A percentile compares a stretch with the other conserved stretches of the same genome.
These are phyloP conservation scores for Limnodromus scolopaceus DNA, from an alignment of 2,797 vertebrate species.

Conservation along the genomic window DNA sequence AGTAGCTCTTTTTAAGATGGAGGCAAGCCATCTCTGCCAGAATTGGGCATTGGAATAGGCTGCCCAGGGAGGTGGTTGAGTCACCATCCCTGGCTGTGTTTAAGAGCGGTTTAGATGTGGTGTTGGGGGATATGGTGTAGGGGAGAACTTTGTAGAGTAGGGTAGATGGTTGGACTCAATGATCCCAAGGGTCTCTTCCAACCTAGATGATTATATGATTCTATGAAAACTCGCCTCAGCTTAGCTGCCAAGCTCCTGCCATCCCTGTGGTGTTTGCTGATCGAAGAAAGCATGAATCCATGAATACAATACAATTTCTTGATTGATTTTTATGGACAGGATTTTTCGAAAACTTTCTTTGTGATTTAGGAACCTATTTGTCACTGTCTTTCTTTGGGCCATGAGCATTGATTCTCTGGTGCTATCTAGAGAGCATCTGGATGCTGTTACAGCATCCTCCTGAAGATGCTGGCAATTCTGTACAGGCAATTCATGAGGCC, in stretches of 20 bases:
- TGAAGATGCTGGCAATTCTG: not conserved
- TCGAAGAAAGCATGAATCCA: not conserved
- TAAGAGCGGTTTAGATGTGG: too few species aligned
- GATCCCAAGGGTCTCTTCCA: too few species aligned
- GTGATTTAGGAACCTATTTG: not conserved
- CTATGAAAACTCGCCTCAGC: not conserved
- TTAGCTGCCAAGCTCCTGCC: not conserved
- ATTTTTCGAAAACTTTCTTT: not conserved
- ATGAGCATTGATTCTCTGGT: not conserved
- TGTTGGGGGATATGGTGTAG: too few species aligned
- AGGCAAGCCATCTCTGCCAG: not conserved
- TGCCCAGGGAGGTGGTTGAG: too few species aligned
- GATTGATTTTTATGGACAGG: not conserved
- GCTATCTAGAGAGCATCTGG: not conserved
- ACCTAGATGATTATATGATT: too few species aligned
- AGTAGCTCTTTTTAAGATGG: not conserved
- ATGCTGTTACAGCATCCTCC: not conserved
- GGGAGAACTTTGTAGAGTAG: too few species aligned
- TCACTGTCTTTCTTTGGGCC: not conserved
- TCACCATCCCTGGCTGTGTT: too few species aligned
- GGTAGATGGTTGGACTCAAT: too few species aligned
- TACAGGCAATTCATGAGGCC: not conserved
- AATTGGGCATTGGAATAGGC: too few species aligned
- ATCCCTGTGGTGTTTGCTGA: not conserved
- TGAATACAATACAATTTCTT: not conserved